Conservation (phyloP, 2,113 vertebrate genomes). For the mouse (Mus musculus) region DNA sequence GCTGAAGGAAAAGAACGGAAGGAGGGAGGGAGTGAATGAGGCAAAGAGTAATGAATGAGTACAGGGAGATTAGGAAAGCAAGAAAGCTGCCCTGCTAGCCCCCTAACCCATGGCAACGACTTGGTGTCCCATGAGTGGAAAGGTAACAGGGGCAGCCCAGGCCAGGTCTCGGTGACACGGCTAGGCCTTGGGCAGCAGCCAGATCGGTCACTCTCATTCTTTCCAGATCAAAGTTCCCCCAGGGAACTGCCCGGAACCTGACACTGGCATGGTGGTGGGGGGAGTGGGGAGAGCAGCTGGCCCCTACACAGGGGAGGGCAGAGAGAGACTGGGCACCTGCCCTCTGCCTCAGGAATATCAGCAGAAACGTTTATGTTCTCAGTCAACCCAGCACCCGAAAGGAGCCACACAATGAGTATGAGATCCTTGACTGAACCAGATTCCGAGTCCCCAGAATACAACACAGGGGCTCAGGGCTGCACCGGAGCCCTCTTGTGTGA, state of each 20-base stretch:
- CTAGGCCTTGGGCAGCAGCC: slow-evolving; percentile 34
- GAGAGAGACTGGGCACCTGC: slow-evolving; percentile 74
- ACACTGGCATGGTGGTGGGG: slow-evolving; percentile 61
- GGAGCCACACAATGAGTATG: background rate
- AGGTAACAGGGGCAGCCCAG: slow-evolving; percentile 62
- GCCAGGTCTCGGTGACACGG: slow-evolving; percentile 57
- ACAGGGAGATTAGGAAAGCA: background rate
- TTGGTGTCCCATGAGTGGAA: background rate
- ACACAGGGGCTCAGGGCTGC: too few species aligned
- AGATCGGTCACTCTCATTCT: slow-evolving; percentile 85
- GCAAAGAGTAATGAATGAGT: background rate
- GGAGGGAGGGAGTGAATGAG: background rate
- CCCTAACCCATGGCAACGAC: background rate
- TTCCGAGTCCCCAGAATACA: background rate
- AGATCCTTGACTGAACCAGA: background rate
- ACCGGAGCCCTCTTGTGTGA: background rate
- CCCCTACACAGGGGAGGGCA: slow-evolving; percentile 47
- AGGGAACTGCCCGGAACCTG: slow-evolving; percentile 81
- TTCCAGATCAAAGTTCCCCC: slow-evolving; percentile 88
- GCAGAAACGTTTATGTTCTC: background rate
- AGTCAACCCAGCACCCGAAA: background rate
- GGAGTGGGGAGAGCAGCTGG: slow-evolving; percentile 55
- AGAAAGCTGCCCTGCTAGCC: background rate
- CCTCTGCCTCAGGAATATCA: background rate
- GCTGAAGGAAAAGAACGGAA: background rate